Conservation (phyloP, 1,140 invertebrate genomes). For the Phortica variegata region DNA sequence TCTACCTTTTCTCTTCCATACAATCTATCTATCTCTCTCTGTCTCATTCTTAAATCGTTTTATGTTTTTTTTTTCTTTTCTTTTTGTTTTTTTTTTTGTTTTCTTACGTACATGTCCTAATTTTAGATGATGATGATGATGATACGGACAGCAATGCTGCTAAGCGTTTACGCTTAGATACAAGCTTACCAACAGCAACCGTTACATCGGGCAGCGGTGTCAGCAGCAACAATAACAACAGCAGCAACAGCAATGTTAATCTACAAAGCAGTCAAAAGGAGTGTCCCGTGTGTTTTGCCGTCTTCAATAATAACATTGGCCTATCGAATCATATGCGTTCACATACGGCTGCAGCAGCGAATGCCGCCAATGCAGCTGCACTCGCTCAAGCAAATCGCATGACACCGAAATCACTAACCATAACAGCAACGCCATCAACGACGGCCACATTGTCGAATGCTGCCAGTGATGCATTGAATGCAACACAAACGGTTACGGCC, state of each 20-base stretch:
- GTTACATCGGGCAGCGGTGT: slow-evolving; percentile 11
- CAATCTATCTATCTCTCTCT: too few species aligned
- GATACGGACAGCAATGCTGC: slow-evolving; percentile 22
- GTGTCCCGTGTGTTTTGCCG: slow-evolving; percentile 49
- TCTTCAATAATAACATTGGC: slow-evolving; percentile 51
- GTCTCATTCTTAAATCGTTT: too few species aligned
- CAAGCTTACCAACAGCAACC: slow-evolving; percentile 24
- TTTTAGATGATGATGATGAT: slow-evolving; percentile 41
- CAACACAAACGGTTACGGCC: slow-evolving; percentile 10
- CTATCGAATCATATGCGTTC: slow-evolving; percentile 56
- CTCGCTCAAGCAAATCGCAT: slow-evolving; percentile 38
- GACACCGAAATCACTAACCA: slow-evolving; percentile 45
- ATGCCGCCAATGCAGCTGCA: slow-evolving; percentile 30
- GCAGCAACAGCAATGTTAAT: slow-evolving; percentile 12
- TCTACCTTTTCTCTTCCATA: too few species aligned
- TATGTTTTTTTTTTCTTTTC: too few species aligned
- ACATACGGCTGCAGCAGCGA: slow-evolving; percentile 39
- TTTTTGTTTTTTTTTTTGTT: slow-evolving; percentile 15
- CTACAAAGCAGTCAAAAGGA: slow-evolving; percentile 35
- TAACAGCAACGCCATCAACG: slow-evolving; percentile 28
- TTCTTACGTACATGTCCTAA: not conserved
- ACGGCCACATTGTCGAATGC: not conserved
- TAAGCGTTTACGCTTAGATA: slow-evolving; percentile 48
- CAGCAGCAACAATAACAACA: slow-evolving; percentile 28
- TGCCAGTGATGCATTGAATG: not conserved